Evolutionary conservation across 2,113 vertebrate genomes (phyloP).

Genomic region (Paedocypris sp.): DNA sequence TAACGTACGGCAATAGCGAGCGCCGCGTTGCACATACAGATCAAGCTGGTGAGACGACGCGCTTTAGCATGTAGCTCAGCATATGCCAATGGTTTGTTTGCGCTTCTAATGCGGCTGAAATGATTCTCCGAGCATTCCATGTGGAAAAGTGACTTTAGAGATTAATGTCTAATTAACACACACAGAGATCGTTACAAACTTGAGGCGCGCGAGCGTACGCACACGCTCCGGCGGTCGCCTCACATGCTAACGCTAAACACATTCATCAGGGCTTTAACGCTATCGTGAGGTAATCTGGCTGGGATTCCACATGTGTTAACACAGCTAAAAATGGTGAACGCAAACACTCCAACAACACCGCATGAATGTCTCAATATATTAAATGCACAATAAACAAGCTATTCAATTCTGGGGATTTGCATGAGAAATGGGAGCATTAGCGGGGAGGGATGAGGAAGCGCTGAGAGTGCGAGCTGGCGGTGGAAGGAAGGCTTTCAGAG

Average conservation of each 20-base stretch:
- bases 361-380: constrained; percentile 59
- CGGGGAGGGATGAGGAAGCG: constrained; percentile 36
- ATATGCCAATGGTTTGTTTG: not conserved
- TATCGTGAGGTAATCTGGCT: constrained; percentile 60
- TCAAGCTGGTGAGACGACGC: constrained; percentile 4
- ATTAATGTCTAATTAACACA: constrained; percentile 1
- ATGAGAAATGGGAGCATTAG: constrained; percentile 60
- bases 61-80: not conserved
- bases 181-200: not conserved
- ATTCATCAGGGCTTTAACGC: constrained; percentile 48
- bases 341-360: constrained; percentile 58
- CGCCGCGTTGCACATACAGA: not conserved
- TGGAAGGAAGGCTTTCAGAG: constrained; percentile 49
- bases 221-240: not conserved
- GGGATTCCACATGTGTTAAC: constrained; percentile 62
- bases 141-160: not conserved
- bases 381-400: constrained; percentile 60
- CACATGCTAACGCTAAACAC: constrained; percentile 30
- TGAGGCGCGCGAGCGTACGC: not conserved
- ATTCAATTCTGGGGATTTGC: constrained; percentile 63
- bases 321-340: constrained; percentile 49
- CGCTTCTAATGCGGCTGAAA: not conserved
- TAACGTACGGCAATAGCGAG: not conserved
- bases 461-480: constrained; percentile 34
- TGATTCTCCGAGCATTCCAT: not conserved